Conservation (phyloP, 2,797 vertebrate genomes). For the Nannoperca obscura region DNA sequence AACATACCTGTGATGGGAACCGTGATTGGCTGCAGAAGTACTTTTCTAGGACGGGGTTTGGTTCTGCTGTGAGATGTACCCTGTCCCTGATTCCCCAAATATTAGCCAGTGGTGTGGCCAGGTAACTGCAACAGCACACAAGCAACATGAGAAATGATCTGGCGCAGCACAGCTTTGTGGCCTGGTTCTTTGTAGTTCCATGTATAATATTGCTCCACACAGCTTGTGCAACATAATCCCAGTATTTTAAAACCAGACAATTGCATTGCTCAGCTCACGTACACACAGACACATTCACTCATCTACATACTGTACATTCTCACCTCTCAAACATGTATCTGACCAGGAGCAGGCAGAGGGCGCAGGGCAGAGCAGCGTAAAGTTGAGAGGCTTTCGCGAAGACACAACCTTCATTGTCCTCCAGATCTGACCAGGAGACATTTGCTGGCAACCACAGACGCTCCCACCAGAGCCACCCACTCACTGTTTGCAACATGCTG, state of each 20-base stretch:
- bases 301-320: conserved; percentile 18
- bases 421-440: conserved; percentile 90
- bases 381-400: conserved; percentile 91
- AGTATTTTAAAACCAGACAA: conserved; percentile 35
- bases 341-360: conserved; percentile 87
- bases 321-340: conserved; percentile 91
- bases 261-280: background rate
- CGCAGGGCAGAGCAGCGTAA: conserved; percentile 86
- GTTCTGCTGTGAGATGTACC: conserved; percentile 60
- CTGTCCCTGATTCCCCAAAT: conserved; percentile 75
- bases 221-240: conserved; percentile 49
- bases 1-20: conserved; percentile 72
- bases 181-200: conserved; percentile 10
- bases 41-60: conserved; percentile 75
- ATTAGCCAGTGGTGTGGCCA: conserved; percentile 76
- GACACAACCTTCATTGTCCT: conserved; percentile 87
- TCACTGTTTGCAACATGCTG: conserved; percentile 87
- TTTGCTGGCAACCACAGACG: conserved; percentile 91
- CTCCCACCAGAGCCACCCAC: conserved; percentile 94
- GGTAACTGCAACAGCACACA: conserved; percentile 60
- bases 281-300: conserved; percentile 14
- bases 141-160: background rate
- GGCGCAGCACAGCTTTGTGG: background rate
- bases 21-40: conserved; percentile 71
- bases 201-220: conserved; percentile 14